These are phyloP conservation scores for Platyscelio sp. DNA, from an alignment of 2,888 invertebrate species.

Conservation along the genomic window DNA sequence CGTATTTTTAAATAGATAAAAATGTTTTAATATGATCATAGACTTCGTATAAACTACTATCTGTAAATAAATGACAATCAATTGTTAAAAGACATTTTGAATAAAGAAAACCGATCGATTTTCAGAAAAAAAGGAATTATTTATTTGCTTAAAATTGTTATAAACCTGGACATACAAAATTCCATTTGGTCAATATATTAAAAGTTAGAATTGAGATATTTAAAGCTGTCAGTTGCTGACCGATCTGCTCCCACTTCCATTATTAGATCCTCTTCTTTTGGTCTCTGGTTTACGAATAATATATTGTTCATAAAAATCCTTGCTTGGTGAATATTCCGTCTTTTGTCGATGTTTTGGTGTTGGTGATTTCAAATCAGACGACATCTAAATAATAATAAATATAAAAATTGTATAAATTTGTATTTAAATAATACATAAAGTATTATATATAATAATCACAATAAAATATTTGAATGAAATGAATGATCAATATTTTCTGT, in stretches of 20 bases:
- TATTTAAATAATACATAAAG: too few relatives aligned
- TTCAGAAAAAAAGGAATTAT: conserved; percentile 42
- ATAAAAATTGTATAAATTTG: too few relatives aligned
- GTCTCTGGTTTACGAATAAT: conserved; percentile 76
- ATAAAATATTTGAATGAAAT: too few relatives aligned
- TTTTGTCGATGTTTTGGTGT: conserved; percentile 40
- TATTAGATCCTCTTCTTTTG: conserved; percentile 74
- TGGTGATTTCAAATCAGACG: conserved; percentile 52
- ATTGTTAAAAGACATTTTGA: conserved; percentile 22
- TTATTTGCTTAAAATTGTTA: conserved; percentile 27
- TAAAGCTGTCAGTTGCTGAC: conserved; percentile 76
- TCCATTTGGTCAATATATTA: conserved; percentile 29
- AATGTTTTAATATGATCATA: conserved; percentile 47
- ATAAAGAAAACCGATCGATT: conserved; percentile 24
- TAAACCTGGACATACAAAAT: conserved; percentile 53
- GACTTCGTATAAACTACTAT: conserved; percentile 25
- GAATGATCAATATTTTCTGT: too few relatives aligned
- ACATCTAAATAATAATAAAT: too few relatives aligned
- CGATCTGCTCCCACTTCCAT: conserved; percentile 80
- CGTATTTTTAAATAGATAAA: conserved; percentile 56
- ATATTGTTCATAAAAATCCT: conserved; percentile 82
- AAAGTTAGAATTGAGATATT: background rate
- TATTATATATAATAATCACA: too few relatives aligned
- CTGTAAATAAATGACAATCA: conserved; percentile 53
- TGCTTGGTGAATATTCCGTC: conserved; percentile 54